Conservation (phyloP, 2,888 invertebrate species). For the Cyaniris semiargus region DNA sequence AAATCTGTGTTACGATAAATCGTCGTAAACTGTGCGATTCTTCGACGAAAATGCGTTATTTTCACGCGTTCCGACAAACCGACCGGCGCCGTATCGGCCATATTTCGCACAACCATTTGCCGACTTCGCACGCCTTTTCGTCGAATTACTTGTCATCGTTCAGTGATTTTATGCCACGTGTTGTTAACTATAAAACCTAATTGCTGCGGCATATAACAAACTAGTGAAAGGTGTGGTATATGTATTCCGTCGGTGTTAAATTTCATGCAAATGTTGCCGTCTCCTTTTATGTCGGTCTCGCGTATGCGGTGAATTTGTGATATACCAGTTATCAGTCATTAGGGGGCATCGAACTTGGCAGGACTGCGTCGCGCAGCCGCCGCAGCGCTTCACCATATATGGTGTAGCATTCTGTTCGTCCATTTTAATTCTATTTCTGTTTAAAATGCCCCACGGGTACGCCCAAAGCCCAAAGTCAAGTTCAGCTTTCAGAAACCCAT, state of each 20-base stretch:
- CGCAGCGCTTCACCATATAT: conserved; percentile 73
- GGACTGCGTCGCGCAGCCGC: conserved; percentile 76
- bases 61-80: conserved; percentile 52
- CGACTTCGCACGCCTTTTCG: conserved; percentile 76
- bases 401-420: conserved; percentile 63
- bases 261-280: conserved; percentile 77
- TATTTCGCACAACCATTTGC: conserved; percentile 74
- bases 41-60: conserved; percentile 53
- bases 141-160: conserved; percentile 73
- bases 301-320: conserved; percentile 44
- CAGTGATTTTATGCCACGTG: conserved; percentile 79
- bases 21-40: conserved; percentile 48
- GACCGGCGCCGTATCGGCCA: conserved; percentile 75
- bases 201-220: conserved; percentile 38
- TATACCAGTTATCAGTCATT: conserved; percentile 53
- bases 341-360: conserved; percentile 74
- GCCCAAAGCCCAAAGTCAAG: conserved; percentile 60
- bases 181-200: conserved; percentile 54
- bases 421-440: conserved; percentile 64
- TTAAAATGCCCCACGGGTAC: conserved; percentile 45
- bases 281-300: conserved; percentile 70
- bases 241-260: conserved; percentile 65
- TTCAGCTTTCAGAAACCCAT: neutral
- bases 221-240: conserved; percentile 32
- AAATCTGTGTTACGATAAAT: conserved; percentile 57